Evolutionary conservation across 2,113 vertebrate species (phyloP).

Genomic region (Amphiprion percula): DNA sequence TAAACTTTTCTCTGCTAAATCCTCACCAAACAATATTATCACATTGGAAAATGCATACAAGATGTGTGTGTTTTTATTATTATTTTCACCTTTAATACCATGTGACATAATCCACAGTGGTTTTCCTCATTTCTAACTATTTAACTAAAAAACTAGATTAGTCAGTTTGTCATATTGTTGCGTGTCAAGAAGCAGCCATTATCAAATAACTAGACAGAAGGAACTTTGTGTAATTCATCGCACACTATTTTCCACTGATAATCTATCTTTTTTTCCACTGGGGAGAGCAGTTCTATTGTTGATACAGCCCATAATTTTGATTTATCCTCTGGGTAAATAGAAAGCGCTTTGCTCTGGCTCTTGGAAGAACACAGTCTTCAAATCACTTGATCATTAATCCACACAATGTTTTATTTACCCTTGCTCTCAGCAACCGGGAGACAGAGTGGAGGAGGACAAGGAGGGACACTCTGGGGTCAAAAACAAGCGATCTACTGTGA

Average conservation of each 20-base stretch:
- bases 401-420: conserved; percentile 84
- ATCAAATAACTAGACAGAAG: conserved; percentile 70
- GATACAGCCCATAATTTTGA: conserved; percentile 82
- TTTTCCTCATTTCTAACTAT: conserved; percentile 21
- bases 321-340: conserved; percentile 82
- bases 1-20: no score
- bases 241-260: conserved; percentile 55
- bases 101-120: conserved; percentile 4
- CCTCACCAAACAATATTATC: no score
- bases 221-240: conserved; percentile 60
- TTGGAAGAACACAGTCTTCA: conserved; percentile 74
- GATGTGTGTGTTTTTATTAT: no score
- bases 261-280: conserved; percentile 66
- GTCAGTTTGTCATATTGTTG: conserved; percentile 46
- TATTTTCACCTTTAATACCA: no score
- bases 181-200: conserved; percentile 53
- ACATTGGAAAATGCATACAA: no score
- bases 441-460: conserved; percentile 67
- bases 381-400: conserved; percentile 85
- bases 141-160: conserved; percentile 16
- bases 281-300: conserved; percentile 73
- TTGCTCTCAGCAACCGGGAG: conserved; percentile 76
- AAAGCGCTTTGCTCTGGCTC: conserved; percentile 68
- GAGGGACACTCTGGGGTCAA: conserved; percentile 68
- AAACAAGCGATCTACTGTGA: conserved; percentile 74